phyloP scores from a whole-genome alignment of 2,888 invertebrate genomes.

The Marronus borbonicus region DNA sequence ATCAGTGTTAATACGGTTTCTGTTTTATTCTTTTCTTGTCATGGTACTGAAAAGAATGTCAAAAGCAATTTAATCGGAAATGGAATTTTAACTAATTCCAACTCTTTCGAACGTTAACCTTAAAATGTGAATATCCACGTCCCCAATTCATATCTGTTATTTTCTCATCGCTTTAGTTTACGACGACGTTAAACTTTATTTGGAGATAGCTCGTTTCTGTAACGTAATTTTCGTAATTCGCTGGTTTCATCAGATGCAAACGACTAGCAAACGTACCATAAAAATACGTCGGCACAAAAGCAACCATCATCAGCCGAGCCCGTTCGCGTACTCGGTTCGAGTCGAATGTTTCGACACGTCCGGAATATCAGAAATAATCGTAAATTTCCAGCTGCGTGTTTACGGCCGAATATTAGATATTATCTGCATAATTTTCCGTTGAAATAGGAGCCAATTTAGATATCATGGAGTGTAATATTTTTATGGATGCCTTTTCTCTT shows the following conservation, averaged over 20 bases:
- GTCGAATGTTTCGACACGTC: constrained; percentile 26
- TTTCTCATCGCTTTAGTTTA: not conserved
- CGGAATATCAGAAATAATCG: constrained; percentile 32
- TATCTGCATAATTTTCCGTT: constrained; percentile 41
- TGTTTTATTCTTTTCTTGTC: too few relatives aligned
- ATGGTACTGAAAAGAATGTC: too few relatives aligned
- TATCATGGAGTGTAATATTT: constrained; percentile 37
- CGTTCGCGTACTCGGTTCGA: not conserved
- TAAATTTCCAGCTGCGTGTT: constrained; percentile 41
- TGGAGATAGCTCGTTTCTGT: constrained; percentile 11
- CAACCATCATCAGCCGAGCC: not conserved
- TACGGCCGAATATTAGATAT: constrained; percentile 39
- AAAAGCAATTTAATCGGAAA: too few relatives aligned
- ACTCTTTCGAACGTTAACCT: too few relatives aligned
- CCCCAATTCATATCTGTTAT: not conserved
- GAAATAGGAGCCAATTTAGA: constrained; percentile 40
- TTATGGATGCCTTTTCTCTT: constrained; percentile 31
- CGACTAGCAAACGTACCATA: constrained; percentile 12
- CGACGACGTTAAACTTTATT: constrained; percentile 9
- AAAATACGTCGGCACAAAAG: constrained; percentile 12
- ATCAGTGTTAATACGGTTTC: too few relatives aligned
- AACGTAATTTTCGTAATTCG: constrained; percentile 25
- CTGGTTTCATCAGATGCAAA: constrained; percentile 27
- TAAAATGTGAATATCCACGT: too few relatives aligned
- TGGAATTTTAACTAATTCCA: too few relatives aligned